A percentile compares a stretch with the other conserved stretches of the same genome.
Conservation (phyloP, 2,113 vertebrate genomes). For the Psammodynastes pulverulentus region DNA sequence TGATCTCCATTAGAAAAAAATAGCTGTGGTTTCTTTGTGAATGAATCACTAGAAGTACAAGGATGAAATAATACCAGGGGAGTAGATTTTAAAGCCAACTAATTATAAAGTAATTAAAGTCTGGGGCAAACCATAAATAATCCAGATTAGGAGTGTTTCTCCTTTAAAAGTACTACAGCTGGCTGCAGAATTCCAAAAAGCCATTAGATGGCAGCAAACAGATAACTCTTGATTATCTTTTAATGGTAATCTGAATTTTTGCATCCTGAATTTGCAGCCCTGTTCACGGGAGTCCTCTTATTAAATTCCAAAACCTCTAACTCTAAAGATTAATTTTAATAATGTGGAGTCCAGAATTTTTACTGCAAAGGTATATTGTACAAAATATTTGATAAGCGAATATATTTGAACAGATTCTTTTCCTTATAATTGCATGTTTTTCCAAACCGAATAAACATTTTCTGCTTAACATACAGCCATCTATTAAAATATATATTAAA, state of each 20-base stretch:
- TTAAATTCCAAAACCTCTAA: background rate
- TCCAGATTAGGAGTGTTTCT: background rate
- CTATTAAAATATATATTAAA: constrained; percentile 17
- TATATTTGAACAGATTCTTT: background rate
- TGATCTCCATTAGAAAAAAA: background rate
- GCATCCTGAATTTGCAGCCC: background rate
- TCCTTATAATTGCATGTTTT: background rate
- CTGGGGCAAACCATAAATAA: background rate
- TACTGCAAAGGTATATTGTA: background rate
- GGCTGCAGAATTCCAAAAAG: background rate
- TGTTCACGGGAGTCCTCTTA: background rate
- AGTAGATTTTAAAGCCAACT: background rate
- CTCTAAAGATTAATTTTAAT: background rate
- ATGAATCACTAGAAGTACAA: background rate
- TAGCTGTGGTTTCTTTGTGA: background rate
- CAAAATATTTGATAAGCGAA: background rate
- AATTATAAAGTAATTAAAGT: background rate
- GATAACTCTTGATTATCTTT: background rate
- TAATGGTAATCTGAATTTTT: background rate
- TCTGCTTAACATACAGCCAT: background rate
- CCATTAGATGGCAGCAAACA: background rate
- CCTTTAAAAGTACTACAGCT: background rate
- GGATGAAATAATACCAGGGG: background rate
- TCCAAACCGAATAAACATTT: background rate
- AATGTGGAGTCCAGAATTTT: background rate